Conservation (phyloP, 2,888 invertebrate genomes). For the Philereme transversata region DNA sequence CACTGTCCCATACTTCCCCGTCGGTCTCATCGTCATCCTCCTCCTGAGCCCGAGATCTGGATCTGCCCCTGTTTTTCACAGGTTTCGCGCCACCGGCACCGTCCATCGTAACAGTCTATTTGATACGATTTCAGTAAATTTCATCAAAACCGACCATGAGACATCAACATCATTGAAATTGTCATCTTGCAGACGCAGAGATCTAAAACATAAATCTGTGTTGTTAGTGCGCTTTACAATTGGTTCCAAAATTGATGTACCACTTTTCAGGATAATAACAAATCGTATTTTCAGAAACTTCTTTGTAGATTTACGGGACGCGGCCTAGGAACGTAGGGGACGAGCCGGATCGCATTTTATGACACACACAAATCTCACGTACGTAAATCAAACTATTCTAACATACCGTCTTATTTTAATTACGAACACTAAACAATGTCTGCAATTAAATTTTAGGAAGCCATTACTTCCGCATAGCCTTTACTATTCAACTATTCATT, state of each 20-base stretch:
- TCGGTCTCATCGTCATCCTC: conserved; percentile 65
- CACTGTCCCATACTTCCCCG: conserved; percentile 71
- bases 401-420: conserved; percentile 33
- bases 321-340: conserved; percentile 59
- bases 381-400: conserved; percentile 18
- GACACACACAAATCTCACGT: conserved; percentile 54
- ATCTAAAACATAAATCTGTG: conserved; percentile 28
- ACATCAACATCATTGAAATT: conserved; percentile 35
- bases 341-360: conserved; percentile 67
- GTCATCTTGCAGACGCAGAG: conserved; percentile 35
- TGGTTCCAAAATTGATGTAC: conserved; percentile 24
- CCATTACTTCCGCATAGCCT: conserved; percentile 84
- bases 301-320: conserved; percentile 73
- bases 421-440: conserved; percentile 55
- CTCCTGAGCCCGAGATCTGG: conserved; percentile 57
- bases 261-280: conserved; percentile 39
- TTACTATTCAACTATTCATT: conserved; percentile 65
- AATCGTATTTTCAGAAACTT: conserved; percentile 58
- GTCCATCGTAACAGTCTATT: conserved; percentile 55
- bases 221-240: conserved; percentile 13
- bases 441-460: conserved; percentile 83
- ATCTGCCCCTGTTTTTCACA: conserved; percentile 61
- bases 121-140: conserved; percentile 27
- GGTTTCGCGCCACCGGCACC: conserved; percentile 65
- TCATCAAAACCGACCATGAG: conserved; percentile 36